Percentiles rank a stretch among this genome's conserved stretches.
Evolutionary conservation across 2,888 invertebrate genomes (phyloP).

Genomic region (Tipula lateralis): DNA sequence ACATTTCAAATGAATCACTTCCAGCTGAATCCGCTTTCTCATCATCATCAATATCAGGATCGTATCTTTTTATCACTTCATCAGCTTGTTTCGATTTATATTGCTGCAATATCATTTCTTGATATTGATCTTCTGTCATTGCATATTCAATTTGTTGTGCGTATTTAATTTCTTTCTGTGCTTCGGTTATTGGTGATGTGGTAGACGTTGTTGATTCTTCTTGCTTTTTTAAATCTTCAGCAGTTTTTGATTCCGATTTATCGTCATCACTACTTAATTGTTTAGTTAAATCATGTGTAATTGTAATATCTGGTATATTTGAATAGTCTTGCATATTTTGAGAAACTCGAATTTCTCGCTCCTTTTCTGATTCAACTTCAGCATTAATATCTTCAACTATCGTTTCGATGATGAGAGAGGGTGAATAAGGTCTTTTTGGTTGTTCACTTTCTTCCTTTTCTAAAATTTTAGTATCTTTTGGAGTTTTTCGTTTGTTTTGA

Average conservation of each 20-base stretch:
- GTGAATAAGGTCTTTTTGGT: slow-evolving; percentile 45
- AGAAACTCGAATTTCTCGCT: slow-evolving; percentile 42
- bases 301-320: slow-evolving; percentile 47
- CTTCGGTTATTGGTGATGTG: slow-evolving; percentile 42
- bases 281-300: slow-evolving; percentile 47
- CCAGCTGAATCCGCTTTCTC: slow-evolving; percentile 68
- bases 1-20: slow-evolving; percentile 81
- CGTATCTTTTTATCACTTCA: slow-evolving; percentile 55
- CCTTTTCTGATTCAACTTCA: slow-evolving; percentile 44
- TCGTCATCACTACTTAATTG: slow-evolving; percentile 41
- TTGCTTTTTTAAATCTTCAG: slow-evolving; percentile 40
- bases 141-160: slow-evolving; percentile 38
- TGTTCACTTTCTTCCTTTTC: slow-evolving; percentile 43
- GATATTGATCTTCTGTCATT: slow-evolving; percentile 47
- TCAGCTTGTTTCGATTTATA: slow-evolving; percentile 57
- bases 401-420: slow-evolving; percentile 46
- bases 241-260: slow-evolving; percentile 52
- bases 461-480: slow-evolving; percentile 36
- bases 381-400: slow-evolving; percentile 48
- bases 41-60: slow-evolving; percentile 52
- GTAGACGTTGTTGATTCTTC: slow-evolving; percentile 46
- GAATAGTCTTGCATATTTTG: slow-evolving; percentile 49
- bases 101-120: slow-evolving; percentile 47
- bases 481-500: slow-evolving; percentile 41
- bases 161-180: slow-evolving; percentile 42